Evolutionary conservation across 1,140 invertebrate species (phyloP), one percentile per base, ranked within the genome.

Genomic region (Trichonephila inaurata): DNA sequence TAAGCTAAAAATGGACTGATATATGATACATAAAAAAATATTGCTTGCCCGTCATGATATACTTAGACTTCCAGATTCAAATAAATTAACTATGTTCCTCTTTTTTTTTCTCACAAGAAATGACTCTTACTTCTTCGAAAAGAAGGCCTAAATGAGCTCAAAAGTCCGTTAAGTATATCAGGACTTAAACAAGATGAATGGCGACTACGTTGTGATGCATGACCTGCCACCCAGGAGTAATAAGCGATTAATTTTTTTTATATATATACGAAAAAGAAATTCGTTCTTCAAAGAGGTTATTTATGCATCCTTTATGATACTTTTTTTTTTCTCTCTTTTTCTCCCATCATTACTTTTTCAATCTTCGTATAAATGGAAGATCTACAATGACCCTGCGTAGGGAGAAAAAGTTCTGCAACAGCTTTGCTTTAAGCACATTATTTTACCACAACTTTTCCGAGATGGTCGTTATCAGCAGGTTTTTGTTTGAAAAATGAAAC

Each of bases 131-230:
- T 10, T 10, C n/a, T 33, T 77, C 5, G 4, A 77, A 77, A 72
- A 7, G 28, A 19, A 16, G 16, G 28, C 4, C 5, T 12, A 18
- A 33, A 28, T 16, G 28, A 40, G 28, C 72, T 6, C 16, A 64
- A 64, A 64, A 64, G 18, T 64, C 21, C 5, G 6, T 21, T 64
- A 16, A 77, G 28, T 6, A 77, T 40, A 77, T 77, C 33, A 21
- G 51, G 86, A 21, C 86, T 88, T 88, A 66, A 88, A 58, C 21
- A 64, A 88, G 86, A 88, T 88, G 19, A 33, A 88, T 88, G 61
- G 64, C 8, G 60, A 19, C 21, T 88, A 21, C n/a, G 24, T 44
- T 88, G 24, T 58, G 86, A 60, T 85, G 83, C 83, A 85, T 24
- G 21, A 51, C n/a, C 83, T 18, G 61, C 24, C 51, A 44, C 86